Conservation (phyloP, 2,113 vertebrate genomes). For the Gila orcuttii region DNA sequence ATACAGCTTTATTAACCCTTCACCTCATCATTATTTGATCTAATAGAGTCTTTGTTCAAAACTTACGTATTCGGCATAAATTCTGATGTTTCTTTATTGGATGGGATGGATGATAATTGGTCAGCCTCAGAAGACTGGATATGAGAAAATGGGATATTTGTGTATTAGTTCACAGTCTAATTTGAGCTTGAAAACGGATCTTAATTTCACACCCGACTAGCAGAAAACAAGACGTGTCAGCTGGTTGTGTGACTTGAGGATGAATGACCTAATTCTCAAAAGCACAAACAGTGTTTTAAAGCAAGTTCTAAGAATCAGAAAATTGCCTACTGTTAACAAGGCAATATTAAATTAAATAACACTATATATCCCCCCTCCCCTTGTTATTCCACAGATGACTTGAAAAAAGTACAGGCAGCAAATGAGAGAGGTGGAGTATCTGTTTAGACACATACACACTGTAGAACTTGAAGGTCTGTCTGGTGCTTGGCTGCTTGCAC, state of each 20-base stretch:
- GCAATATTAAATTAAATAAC: neutral
- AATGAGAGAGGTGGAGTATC: neutral
- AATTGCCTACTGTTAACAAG: neutral
- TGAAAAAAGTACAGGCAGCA: neutral
- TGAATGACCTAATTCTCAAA: conserved; percentile 8
- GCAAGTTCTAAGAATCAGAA: neutral
- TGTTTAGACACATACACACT: conserved; percentile 14
- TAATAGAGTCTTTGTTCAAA: conserved; percentile 16
- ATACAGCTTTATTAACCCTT: conserved; percentile 28
- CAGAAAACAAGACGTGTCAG: neutral
- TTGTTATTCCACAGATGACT: neutral
- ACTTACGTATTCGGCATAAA: neutral
- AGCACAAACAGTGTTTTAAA: neutral
- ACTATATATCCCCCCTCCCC: neutral
- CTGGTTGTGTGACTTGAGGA: conserved; percentile 3
- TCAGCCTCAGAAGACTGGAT: neutral
- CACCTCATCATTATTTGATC: conserved; percentile 34
- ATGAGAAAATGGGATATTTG: conserved; percentile 5
- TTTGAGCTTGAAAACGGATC: conserved; percentile 16
- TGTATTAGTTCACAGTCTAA: conserved; percentile 18
- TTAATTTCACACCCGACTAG: neutral
- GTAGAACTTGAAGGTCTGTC: conserved; percentile 5
- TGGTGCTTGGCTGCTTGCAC: conserved; percentile 8
- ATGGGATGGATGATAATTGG: conserved; percentile 15
- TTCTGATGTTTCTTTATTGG: conserved; percentile 25